Evolutionary conservation across 2,888 invertebrate genomes (phyloP).

Genomic region (Drosophila tripunctata): DNA sequence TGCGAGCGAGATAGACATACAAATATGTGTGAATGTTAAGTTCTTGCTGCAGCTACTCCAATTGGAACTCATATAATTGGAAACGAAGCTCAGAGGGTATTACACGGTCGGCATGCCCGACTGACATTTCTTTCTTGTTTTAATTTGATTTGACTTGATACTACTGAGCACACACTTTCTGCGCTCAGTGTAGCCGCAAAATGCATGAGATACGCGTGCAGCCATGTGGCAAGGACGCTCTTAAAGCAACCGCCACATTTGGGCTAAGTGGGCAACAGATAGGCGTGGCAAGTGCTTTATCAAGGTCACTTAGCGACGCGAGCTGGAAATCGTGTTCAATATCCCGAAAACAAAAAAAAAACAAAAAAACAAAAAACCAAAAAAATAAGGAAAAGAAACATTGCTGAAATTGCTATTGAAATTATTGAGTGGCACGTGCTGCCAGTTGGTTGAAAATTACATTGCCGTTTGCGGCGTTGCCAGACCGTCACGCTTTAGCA

Average conservation of each 20-base stretch:
- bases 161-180: too few species aligned
- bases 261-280: constrained; percentile 2
- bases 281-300: constrained; percentile 24
- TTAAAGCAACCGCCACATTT: constrained; percentile 25
- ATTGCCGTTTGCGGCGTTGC: constrained; percentile 44
- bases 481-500: constrained; percentile 24
- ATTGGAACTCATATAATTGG: too few species aligned
- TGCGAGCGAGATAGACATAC: too few species aligned
- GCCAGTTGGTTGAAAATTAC: constrained; percentile 37
- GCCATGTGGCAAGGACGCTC: constrained; percentile 54
- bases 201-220: constrained; percentile 37
- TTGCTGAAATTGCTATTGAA: constrained; percentile 9
- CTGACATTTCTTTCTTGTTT: too few species aligned
- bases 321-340: constrained; percentile 49
- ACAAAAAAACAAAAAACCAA: not conserved
- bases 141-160: too few species aligned
- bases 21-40: too few species aligned
- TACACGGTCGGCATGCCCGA: too few species aligned
- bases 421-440: constrained; percentile 34
- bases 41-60: too few species aligned
- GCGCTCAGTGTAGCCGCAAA: constrained; percentile 30
- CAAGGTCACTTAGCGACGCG: constrained; percentile 43
- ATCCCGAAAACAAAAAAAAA: constrained; percentile 2
- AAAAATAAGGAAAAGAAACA: not conserved
- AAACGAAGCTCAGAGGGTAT: too few species aligned